Evolutionary conservation across 2,113 vertebrate genomes (phyloP), one percentile per base, ranked within the genome.

Genomic region (Corvus hawaiiensis): DNA sequence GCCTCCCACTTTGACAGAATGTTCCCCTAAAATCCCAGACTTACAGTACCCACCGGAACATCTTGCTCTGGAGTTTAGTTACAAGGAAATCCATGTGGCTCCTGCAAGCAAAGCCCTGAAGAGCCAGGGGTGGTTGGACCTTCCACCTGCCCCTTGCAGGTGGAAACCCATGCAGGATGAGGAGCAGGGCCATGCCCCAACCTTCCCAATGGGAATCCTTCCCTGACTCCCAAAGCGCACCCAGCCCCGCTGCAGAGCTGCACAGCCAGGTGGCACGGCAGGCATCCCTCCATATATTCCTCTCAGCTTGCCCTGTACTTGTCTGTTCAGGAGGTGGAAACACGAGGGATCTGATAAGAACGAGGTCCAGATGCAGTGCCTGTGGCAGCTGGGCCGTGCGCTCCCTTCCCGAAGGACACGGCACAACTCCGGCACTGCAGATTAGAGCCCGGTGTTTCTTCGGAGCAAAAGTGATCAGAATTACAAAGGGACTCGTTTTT

Each of bases 31-130:
- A 74, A 75, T 6, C 80, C 35, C 52, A 52, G 19, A 10, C 19
- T 52, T 22, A 1, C 0, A 13, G 3, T 2, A 22, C 11, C 48
- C 35, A 10, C 27, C 1, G 1, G 30, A 49, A 66, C 23, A 64
- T 2, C 59, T 44, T 15, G 19, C 43, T 46, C 49, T 23, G 15
- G 15, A 56, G 14, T 46, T 78, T 33, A 41, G 49, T 23, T 4
- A 63, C 30, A 35, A 33, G 27, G 11, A 84, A 68, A 54, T 16
- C 63, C 7, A 0, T 1, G 51, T 1, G 1, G 44, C 51, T 86
- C 8, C 64, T 35, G 54, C 51, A 32, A 37, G 20, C 16, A 66
- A 58, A 73, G 13, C n/a, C 2, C 22, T 10, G 32, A 84, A 71
- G 61, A 84, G 51, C n/a, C 75, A 17, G 54, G 24, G 35, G 6